Evolutionary conservation across 2,797 vertebrate genomes (phyloP), one percentile per base, ranked within the genome.

Genomic region (Xenops minutus): DNA sequence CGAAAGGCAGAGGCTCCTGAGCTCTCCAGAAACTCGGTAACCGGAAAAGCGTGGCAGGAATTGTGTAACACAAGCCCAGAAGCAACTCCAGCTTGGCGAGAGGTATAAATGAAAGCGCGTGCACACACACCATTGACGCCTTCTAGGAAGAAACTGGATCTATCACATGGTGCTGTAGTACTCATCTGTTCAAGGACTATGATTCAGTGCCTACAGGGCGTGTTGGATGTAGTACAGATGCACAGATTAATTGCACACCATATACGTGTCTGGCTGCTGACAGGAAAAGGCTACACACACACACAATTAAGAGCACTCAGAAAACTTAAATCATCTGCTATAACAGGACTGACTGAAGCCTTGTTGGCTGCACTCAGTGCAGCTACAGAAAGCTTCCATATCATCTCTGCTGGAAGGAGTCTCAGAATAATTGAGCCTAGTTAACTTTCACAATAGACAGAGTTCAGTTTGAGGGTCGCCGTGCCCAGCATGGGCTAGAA

Each of bases 71-170:
- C 32, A 30, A 43, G 56, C 14, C 37, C 23, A 48, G 48, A 23
- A 77, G 41, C 20, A 27, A 72, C 52, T 67, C 34, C 68, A 68
- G 37, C 75, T 16, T 16, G 73, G 66, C 7, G 22, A 46, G 27
- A 69, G 41, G 37, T 19, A 14, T 12, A 30, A 61, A 49, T 0
- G 0, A 14, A 62, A 56, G 75, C 0, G 1, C 0, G 2, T 2
- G 22, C 52, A 32, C n/a, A 3, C 0, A 2, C 48, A 12, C 29
- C 37, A 6, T 4, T 3, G 3, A 37, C 1, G 1, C 5, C 83
- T 75, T 49, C 62, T 21, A 78, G 72, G 79, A 86, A 90, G 89
- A 51, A 78, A 24, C 27, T 58, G 61, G n/a, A 19, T 12, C 64
- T 36, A 26, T 44, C 79, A 49, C 14, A 6, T 22, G 62, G 36